Evolutionary conservation across 2,113 vertebrate genomes (phyloP), one percentile per base, ranked within the genome.

Genomic region (human): DNA sequence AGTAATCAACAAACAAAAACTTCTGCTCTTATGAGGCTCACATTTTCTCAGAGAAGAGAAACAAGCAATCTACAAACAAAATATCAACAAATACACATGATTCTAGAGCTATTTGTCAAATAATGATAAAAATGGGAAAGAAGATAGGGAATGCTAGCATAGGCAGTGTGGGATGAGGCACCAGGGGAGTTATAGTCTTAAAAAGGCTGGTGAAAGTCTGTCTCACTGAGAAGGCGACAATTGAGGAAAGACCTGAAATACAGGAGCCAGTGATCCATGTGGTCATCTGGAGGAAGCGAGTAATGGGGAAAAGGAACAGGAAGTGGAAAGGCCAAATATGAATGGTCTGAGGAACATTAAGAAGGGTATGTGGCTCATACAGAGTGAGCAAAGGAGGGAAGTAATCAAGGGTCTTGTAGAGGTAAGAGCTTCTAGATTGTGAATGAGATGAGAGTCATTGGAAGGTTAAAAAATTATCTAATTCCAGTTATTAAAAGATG

Each of bases 371-470:
- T 40, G 50, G 11, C 50, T 81, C 5, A 17, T 8, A 35, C 32
- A 57, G 72, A 48, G 30, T 13, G 12, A 93, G 32, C 6, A 35
- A 50, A 48, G 32, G 3, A 61, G 30, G 35, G 35, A 25, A 10
- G 16, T 45, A 43, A 55, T 17, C 2, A 43, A 61, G 12, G 16
- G 6, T 5, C 20, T 50, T 2, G 2, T 1, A 48, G 3, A 55
- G 23, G 23, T 30, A 38, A 12, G 43, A 83, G 6, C 5, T 38
- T 66, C 38, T 50, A 38, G 73, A 64, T 25, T 76, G 25, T 70
- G 23, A 85, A 35, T 68, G 12, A 84, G 17, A 16, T 17, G n/a
- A 7, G 8, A 87, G 18, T 43, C 70, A 45, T 1, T 70, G 27
- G 57, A 79, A 30, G 30, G 2, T 22, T 68, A 61, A 20, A 12